Base-by-base conservation (phyloP, 2,113 vertebrate species). In the Plectropomus leopardus region DNA sequence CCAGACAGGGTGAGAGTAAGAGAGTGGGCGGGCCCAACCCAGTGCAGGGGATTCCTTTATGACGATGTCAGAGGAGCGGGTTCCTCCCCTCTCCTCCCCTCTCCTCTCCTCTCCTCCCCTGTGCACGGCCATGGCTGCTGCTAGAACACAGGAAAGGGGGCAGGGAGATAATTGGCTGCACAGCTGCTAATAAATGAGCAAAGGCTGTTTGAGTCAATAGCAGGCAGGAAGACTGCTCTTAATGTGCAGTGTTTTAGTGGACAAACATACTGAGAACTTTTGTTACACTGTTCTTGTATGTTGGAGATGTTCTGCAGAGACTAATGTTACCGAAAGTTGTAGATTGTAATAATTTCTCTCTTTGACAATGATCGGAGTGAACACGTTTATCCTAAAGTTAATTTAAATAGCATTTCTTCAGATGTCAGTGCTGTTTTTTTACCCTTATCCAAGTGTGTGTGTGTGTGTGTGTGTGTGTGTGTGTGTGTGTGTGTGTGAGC, bases 31-130 rank as follows among this genome's bases (percentile, higher is more conserved):
- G 91, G 75, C 53, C 88, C 76, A 81, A 48, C 76, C 78, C 79
- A 51, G 90, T 63, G 80, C 85, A 93, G 95, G 95, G 95, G 94
- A 96, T 95, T 95, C 94, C 95, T 95, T 93, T 94, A 93, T 95
- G 93, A 94, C 91, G 91, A 94, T 93, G 93, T 95, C 94, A 95
- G 93, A 93, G 86, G 78, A 86, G 79, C 86, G 67, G 73, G 80
- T 82, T 90, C 57, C 42, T 54, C 10, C 28, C 21, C 76, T 70
- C 76, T 59, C 64, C 47, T 51, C 53, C 30, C n/a, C 82, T 9
- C 68, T 59, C 34, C 23, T 28, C 14, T 17, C 30, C 65, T 23
- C 76, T 69, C 78, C 76, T 63, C 34, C 78, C 69, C 68, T 66
- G 58, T 68, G 73, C 80, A 54, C 42, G 45, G 74, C 72, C 7